Evolutionary conservation across 2,113 vertebrate genomes (phyloP), one percentile per base, ranked within the genome.

Genomic region (Morone saxatilis): DNA sequence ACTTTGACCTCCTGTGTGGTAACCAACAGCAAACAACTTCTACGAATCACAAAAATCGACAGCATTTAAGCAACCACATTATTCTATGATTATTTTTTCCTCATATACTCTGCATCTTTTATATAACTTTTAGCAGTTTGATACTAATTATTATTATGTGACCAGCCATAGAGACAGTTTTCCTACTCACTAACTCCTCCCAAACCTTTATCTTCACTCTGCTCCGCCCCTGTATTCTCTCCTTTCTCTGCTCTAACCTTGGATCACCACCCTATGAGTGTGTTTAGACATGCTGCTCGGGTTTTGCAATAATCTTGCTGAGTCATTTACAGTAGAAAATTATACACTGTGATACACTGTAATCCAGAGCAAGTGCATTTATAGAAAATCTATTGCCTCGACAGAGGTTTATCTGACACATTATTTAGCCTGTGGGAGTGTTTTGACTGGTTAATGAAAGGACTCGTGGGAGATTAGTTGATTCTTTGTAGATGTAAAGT

Each of bases 361-460:
- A 83, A 82, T 81, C 79, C 63, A 48, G 22, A 31, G 60, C 12
- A 12, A 68, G 61, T 16, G 45, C 41, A 22, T 45, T 69, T 22
- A 57, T 14, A 53, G 17, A 53, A 68, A 51, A 62, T 51, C 57
- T 62, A 7, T 40, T 1, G 1, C 45, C 65, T 72, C 6, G 7
- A 5, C 16, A 1, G 36, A 50, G 40, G 68, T 75, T 84, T 81
- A 60, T 76, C 16, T 45, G 20, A 56, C 19, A 31, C 43, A 25
- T 67, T 67, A 68, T 63, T 62, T 38, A 45, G 63, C 78, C 50
- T 67, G 54, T 43, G 57, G 80, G 65, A 61, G 61, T 66, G 59
- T 84, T 31, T 84, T 74, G 59, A 66, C 66, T 19, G 38, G 36
- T 73, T 76, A 80, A 78, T 78, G 36, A 90, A 80, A 69, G 6